Evolutionary conservation across 1,140 invertebrate species (phyloP).

Genomic region (Drosophila sp.): DNA sequence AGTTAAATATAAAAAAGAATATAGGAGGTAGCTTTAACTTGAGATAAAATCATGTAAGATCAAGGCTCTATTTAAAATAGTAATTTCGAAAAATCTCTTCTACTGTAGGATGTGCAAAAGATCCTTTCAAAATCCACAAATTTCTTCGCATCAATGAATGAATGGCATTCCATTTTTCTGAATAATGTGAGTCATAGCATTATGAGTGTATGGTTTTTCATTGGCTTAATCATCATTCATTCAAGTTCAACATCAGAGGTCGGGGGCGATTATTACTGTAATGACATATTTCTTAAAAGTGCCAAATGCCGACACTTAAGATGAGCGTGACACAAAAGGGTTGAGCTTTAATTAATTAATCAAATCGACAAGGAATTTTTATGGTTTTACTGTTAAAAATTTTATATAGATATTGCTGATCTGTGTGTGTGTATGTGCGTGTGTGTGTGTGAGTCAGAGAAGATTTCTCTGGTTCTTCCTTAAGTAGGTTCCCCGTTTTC

Average conservation of each 20-base stretch:
- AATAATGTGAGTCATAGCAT: slow-evolving; percentile 31
- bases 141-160: too few relatives aligned
- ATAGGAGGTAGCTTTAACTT: too few relatives aligned
- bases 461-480: slow-evolving; percentile 25
- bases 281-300: slow-evolving; percentile 63
- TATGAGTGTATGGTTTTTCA: slow-evolving; percentile 4
- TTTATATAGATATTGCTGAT: too few relatives aligned
- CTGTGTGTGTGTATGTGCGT: not conserved
- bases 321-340: slow-evolving; percentile 54
- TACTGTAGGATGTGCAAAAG: too few relatives aligned
- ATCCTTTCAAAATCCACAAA: too few relatives aligned
- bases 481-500: not conserved
- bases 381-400: slow-evolving; percentile 10
- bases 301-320: slow-evolving; percentile 64
- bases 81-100: too few relatives aligned
- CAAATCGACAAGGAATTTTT: slow-evolving; percentile 74
- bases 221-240: slow-evolving; percentile 66
- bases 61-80: too few relatives aligned
- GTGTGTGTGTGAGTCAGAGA: slow-evolving; percentile 35
- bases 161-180: not conserved
- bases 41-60: too few relatives aligned
- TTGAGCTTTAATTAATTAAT: slow-evolving; percentile 79
- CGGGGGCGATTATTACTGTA: slow-evolving; percentile 47
- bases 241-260: slow-evolving; percentile 66
- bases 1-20: too few relatives aligned